Base-by-base conservation (phyloP, 1,140 invertebrate genomes). In the Nasonia giraulti region DNA sequence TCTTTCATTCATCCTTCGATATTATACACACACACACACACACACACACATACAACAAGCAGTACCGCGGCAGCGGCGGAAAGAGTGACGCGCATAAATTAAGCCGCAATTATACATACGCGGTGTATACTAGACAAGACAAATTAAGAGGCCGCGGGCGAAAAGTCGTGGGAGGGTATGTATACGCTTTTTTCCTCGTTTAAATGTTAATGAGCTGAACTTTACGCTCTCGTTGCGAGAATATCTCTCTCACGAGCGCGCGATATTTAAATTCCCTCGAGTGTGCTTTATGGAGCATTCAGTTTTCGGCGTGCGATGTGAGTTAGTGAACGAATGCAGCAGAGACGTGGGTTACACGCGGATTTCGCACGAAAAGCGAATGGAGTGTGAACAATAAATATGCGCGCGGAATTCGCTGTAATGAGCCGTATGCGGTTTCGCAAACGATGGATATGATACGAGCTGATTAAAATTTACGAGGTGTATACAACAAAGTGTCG, bases 381-480 rank as follows among this genome's bases (percentile, higher is more conserved):
- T 33, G 69, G 31, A 33, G 69, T 71, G 69, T 62, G 69, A 71
- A 71, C 33, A 71, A 33, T 71, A 31, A 71, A 27, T 27, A 71
- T 37, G 3, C 5, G 10, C 27, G 27, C 14, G 69, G 69, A 71
- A 71, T 71, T 71, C 69, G 69, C 27, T 33, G 23, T n/a, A 23
- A n/a, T 69, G 27, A 69, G n/a, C 68, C 3, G 10, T 68, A 23
- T 8, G 23, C 10, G 69, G 8, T 71, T 71, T 71, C 69, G 31
- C 12, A 71, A 71, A 33, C 69, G 23, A 33, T 71, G 4, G 33
- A 44, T 44, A 44, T 33, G 27, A 71, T 71, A 31, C 14, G 14
- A 11, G 27, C 69, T 71, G 23, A 71, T 71, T 71, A 31, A 31
- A 71, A 71, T 71, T 71, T 71, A 71, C 27, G 69, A 71, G 69